Evolutionary conservation across 2,888 invertebrate species (phyloP), one percentile per base, ranked within the genome.

Genomic region (Phorcus lineatus): DNA sequence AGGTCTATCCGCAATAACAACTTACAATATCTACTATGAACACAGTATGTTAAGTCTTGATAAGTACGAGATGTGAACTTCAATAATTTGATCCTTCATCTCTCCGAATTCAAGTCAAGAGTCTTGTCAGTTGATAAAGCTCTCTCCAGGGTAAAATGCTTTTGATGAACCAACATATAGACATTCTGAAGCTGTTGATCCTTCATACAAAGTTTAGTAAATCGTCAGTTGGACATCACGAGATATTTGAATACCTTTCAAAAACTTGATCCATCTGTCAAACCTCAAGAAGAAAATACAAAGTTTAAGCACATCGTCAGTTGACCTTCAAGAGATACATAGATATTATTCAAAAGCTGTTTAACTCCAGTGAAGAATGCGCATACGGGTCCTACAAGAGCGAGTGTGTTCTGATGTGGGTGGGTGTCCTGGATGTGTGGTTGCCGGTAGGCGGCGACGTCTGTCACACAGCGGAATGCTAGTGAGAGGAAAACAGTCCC

Each of bases 401-500:
- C 7, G 47, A n/a, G 47, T 47, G 47, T 11, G 47, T 47, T 47
- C 47, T 11, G 47, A 11, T 47, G 28, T 28, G 24, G 62, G 24
- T 17, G 28, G 24, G 22, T 28, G 22, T 28, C 16, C 24, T 62
- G 62, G 16, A 19, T 19, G 62, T 16, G 24, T 24, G 24, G 62
- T 24, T 62, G 62, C 57, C 28, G 28, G 13, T 16, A 7, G 17
- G 62, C 28, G 17, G 62, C 62, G 62, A 62, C 62, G 28, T 28
- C 62, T n/a, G 24, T 28, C 24, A 62, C 24, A 28, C 62, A 24
- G 62, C 62, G 62, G 62, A 62, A 62, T 62, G 62, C 62, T 62
- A 62, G 62, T 62, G 62, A 62, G 62, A 62, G 62, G 62, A 62
- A 62, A 62, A 62, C 62, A 62, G 62, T 62, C 62, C 62, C 62